These are phyloP conservation scores for Artemisiospiza belli DNA, from an alignment of 2,113 vertebrate genomes.

Conservation along the genomic window DNA sequence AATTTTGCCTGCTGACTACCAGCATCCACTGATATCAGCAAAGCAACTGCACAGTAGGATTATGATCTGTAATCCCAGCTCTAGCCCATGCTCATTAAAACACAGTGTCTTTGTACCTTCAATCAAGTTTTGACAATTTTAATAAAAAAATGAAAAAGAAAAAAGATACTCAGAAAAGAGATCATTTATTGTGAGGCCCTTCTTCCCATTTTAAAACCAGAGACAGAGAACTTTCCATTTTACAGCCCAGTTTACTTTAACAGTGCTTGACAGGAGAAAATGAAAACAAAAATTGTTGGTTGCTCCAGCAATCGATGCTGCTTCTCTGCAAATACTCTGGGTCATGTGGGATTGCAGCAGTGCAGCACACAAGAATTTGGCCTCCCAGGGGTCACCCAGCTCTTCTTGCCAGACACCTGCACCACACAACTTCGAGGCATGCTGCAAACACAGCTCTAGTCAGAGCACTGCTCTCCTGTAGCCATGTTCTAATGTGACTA, in stretches of 20 bases:
- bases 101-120: neutral
- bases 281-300: neutral
- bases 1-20: neutral
- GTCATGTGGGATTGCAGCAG: neutral
- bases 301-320: neutral
- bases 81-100: neutral
- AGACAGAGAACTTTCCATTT: neutral
- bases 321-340: neutral
- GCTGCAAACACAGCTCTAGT: neutral
- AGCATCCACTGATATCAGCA: neutral
- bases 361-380: neutral
- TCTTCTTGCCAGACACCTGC: conserved; percentile 7
- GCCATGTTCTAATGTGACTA: neutral
- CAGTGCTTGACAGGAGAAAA: conserved; percentile 3
- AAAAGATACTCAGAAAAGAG: neutral
- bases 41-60: neutral
- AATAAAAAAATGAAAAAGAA: neutral
- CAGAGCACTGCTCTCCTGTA: conserved; percentile 1
- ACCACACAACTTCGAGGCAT: neutral
- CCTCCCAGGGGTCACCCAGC: neutral
- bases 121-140: neutral
- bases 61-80: neutral
- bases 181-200: neutral
- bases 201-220: neutral
- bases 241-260: neutral